phyloP scores from a whole-genome alignment of 2,113 vertebrate genomes.

The Eurypyga helias region DNA sequence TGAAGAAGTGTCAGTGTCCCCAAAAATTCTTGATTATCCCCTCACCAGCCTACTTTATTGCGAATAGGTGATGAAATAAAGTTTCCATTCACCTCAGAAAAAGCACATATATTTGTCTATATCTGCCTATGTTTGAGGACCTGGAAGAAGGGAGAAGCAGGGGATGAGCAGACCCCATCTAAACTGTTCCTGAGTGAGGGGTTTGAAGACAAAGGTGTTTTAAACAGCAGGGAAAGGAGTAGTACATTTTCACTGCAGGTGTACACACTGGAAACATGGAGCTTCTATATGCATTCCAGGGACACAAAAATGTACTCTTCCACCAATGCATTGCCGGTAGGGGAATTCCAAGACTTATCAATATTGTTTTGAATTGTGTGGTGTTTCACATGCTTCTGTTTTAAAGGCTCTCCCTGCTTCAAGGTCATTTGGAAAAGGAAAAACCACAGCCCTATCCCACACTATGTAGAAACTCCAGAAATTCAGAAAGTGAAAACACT shows the following conservation, averaged over 20 bases:
- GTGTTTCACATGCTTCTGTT: neutral
- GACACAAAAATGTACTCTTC: neutral
- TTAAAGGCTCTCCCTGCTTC: neutral
- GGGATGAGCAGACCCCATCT: neutral
- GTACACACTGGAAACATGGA: neutral
- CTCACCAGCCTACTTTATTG: neutral
- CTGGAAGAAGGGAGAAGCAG: neutral
- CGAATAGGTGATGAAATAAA: neutral
- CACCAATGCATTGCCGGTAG: neutral
- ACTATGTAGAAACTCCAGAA: neutral
- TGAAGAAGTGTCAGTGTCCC: neutral
- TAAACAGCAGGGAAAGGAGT: neutral
- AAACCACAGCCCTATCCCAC: neutral
- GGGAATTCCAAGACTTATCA: neutral
- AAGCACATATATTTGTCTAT: accelerated
- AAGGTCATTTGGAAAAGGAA: neutral
- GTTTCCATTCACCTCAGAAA: neutral
- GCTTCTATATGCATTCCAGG: neutral
- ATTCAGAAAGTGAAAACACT: neutral
- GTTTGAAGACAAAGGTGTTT: neutral
- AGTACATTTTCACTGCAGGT: neutral
- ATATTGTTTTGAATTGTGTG: neutral
- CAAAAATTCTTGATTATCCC: neutral
- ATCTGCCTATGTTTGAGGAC: neutral
- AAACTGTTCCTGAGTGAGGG: neutral